Conservation (phyloP, 2,888 invertebrate genomes). For the Nomada fabriciana region DNA sequence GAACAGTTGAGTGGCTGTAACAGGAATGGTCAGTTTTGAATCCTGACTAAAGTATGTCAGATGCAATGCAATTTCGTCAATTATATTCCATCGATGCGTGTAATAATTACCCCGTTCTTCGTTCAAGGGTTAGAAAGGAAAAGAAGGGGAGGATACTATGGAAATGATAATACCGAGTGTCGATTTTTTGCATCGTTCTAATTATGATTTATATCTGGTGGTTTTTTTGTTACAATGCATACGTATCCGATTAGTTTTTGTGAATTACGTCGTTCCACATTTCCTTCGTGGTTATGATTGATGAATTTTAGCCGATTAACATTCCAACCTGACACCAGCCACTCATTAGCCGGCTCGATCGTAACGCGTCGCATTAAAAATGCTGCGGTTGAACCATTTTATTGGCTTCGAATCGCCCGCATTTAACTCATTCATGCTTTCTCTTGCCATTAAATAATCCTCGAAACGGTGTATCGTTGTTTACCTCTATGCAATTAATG, state of each 20-base stretch:
- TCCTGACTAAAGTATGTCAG: neutral
- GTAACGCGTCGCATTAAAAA: constrained; percentile 57
- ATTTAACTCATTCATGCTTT: constrained; percentile 48
- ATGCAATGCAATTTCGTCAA: neutral
- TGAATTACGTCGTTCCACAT: constrained; percentile 75
- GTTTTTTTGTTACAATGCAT: constrained; percentile 60
- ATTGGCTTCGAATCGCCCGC: constrained; percentile 49
- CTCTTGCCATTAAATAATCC: constrained; percentile 47
- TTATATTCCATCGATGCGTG: neutral
- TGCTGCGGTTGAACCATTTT: constrained; percentile 48
- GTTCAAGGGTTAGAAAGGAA: neutral
- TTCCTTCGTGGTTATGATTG: constrained; percentile 69
- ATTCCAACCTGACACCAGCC: constrained; percentile 70
- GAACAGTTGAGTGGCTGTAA: too few relatives aligned
- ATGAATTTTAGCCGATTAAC: constrained; percentile 74
- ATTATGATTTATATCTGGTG: constrained; percentile 70
- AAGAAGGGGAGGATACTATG: constrained; percentile 1
- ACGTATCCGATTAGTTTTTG: constrained; percentile 74
- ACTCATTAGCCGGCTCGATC: constrained; percentile 71
- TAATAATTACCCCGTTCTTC: constrained; percentile 19
- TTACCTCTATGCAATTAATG: neutral
- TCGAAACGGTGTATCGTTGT: constrained; percentile 4
- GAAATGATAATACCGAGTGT: constrained; percentile 45
- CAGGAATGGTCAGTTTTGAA: too few relatives aligned
- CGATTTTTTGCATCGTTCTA: constrained; percentile 63